Conservation (phyloP, 2,113 vertebrate genomes). For the Saguinus midas region DNA sequence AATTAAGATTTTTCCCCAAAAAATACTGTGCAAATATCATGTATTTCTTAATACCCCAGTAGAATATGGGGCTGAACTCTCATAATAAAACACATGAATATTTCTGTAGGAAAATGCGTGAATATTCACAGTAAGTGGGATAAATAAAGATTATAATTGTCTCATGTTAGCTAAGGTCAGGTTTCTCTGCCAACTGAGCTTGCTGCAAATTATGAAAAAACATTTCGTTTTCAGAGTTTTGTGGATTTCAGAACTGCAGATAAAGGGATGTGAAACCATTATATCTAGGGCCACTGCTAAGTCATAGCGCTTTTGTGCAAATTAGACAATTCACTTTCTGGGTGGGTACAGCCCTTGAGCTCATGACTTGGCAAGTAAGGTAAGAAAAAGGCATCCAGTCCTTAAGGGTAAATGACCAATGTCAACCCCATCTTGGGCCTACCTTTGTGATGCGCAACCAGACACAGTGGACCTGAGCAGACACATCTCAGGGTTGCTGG, state of each 20-base stretch:
- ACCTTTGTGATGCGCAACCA: background rate
- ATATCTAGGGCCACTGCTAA: background rate
- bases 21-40: background rate
- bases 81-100: background rate
- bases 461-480: background rate
- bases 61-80: too few relatives aligned
- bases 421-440: background rate
- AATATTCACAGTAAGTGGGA: background rate
- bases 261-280: background rate
- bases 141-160: background rate
- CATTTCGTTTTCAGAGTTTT: background rate
- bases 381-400: background rate
- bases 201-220: background rate
- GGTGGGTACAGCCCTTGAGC: background rate
- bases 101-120: slow-evolving; percentile 13
- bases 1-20: background rate
- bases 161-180: slow-evolving; percentile 24
- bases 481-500: background rate
- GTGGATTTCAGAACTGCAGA: background rate
- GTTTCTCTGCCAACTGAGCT: background rate
- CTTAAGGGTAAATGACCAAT: background rate
- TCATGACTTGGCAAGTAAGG: background rate
- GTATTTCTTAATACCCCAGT: background rate
- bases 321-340: background rate
- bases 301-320: background rate